Evolutionary conservation across 2,113 vertebrate species (phyloP), one percentile per base, ranked within the genome.

Genomic region (Lethenteron camtschaticum): DNA sequence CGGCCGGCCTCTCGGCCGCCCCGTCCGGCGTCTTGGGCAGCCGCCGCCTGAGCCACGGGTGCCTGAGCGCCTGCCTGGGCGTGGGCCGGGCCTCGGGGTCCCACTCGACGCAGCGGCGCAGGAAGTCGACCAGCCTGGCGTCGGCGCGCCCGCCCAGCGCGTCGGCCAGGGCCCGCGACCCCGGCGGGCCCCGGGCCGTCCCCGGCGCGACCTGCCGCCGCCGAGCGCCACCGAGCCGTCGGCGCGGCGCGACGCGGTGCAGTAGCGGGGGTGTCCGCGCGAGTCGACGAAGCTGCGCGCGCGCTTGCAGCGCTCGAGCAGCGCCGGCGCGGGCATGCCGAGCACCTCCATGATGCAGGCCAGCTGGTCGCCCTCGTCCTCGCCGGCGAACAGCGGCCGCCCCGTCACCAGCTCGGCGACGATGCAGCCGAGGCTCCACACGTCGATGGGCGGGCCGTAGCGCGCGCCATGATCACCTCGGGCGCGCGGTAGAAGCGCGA

Each of bases 201-300:
- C 94, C 11, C 92, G 81, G 70, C 91, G 85, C 9, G 94, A 99
- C 41, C 92, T 86, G 4, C 92, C 89, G 55, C 84, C 87, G 0
- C 88, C 90, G 58, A 99, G 83, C 72, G 85, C 81, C n/a, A 87
- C 80, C 3, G 85, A 86, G 74, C 88, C 85, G 9, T 99, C 91
- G 0, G 90, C 83, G 77, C 94, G 82, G 11, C 85, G 87, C 56
- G 86, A 90, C 73, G 90, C 82, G 66, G 82, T 87, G 83, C 94
- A 97, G 74, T 99, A 99, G 68, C 94, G 90, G 3, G 94, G 94
- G 74, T 86, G 90, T 72, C 94, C 94, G 80, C 95, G 96, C 69
- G 92, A 97, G 73, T 90, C 96, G 78, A 99, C 86, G 16, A 99
- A 97, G 83, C 94, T 99, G 81, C 96, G 96, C 68, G 92, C 87